Evolutionary conservation across 2,888 invertebrate species (phyloP).

Genomic region (Ichneumon xanthorius): DNA sequence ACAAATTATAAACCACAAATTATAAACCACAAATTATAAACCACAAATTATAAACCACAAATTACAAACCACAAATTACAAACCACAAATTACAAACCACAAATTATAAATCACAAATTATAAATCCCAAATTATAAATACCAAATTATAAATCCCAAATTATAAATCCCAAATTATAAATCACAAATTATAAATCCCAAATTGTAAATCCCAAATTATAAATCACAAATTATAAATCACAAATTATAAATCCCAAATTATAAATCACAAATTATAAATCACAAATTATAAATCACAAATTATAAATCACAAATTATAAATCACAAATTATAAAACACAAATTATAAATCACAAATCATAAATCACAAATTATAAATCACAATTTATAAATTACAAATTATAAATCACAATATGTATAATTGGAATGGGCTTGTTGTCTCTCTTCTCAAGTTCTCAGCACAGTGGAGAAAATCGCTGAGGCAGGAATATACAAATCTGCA

Average conservation of each 20-base stretch:
- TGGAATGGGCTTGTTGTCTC: no score
- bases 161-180: no score
- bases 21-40: background rate
- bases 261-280: background rate
- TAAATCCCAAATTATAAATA: slow-evolving; percentile 47
- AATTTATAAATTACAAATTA: no score
- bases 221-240: background rate
- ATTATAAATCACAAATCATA: background rate
- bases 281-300: background rate
- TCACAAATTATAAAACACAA: slow-evolving; percentile 58
- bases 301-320: background rate
- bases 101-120: background rate
- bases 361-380: background rate
- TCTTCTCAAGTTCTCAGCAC: slow-evolving; percentile 88
- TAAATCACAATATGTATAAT: background rate
- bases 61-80: background rate
- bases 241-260: background rate
- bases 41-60: background rate
- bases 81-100: background rate
- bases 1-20: background rate
- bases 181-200: no score
- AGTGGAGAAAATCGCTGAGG: slow-evolving; percentile 89
- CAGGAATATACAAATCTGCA: slow-evolving; percentile 87
- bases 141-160: no score
- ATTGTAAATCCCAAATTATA: background rate